A percentile compares a stretch with the other conserved stretches of the same genome.
phyloP scores from a whole-genome alignment of 1,140 invertebrate genomes.

The Diabrotica virgifera region DNA sequence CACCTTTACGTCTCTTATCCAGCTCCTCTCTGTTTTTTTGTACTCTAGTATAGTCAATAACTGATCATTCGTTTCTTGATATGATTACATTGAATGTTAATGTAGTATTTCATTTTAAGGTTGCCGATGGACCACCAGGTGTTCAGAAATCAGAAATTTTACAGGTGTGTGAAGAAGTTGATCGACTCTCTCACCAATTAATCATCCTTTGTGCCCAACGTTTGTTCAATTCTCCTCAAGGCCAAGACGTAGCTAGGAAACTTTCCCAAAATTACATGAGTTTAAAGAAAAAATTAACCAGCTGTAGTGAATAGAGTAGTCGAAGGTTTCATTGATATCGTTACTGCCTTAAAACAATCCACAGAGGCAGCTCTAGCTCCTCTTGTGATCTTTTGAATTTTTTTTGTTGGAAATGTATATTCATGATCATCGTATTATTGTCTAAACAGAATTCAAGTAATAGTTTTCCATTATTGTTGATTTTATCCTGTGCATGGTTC shows the following conservation, averaged over 20 bases:
- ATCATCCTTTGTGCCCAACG: conserved; percentile 84
- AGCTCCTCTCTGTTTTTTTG: too few relatives aligned
- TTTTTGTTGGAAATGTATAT: too few relatives aligned
- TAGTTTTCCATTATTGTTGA: too few relatives aligned
- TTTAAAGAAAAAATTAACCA: conserved; percentile 90
- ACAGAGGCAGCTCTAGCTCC: conserved; percentile 93
- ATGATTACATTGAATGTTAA: neutral
- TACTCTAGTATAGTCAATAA: too few relatives aligned
- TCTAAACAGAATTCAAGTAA: too few relatives aligned
- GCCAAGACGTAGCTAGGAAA: conserved; percentile 71
- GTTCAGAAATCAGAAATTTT: conserved; percentile 87
- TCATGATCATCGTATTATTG: too few relatives aligned
- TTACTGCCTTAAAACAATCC: conserved; percentile 94
- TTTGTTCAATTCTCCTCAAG: conserved; percentile 72
- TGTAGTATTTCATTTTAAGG: conserved; percentile 48
- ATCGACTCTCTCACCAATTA: conserved; percentile 78
- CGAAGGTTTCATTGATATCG: conserved; percentile 97
- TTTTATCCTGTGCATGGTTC: too few relatives aligned
- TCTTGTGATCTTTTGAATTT: too few relatives aligned
- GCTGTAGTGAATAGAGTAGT: conserved; percentile 93
- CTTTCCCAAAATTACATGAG: conserved; percentile 88
- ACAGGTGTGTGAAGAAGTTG: conserved; percentile 89
- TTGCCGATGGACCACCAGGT: conserved; percentile 88
- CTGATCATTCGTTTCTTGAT: too few relatives aligned
- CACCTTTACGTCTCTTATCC: too few relatives aligned